Percentiles rank a stretch among this genome's conserved stretches.
Conservation (phyloP, 1,140 invertebrate species). For the Aradophagus sp. region DNA sequence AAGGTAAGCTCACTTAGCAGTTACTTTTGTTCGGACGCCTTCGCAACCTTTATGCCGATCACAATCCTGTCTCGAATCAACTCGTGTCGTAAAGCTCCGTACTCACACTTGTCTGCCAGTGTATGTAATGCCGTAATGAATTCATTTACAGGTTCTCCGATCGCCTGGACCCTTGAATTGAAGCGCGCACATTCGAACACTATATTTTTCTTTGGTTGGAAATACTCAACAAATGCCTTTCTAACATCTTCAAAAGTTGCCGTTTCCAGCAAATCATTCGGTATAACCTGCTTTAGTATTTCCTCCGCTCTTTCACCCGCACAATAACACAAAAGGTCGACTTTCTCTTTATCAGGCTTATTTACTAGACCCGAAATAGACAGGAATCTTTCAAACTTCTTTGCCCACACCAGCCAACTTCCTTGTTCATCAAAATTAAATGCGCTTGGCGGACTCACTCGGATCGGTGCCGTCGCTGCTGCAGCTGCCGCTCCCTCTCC, state of each 20-base stretch:
- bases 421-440: constrained; percentile 13
- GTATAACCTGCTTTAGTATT: constrained; percentile 21
- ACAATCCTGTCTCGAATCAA: constrained; percentile 67
- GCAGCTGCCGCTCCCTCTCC: too few relatives aligned
- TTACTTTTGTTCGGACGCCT: constrained; percentile 56
- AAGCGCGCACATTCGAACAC: constrained; percentile 64
- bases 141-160: constrained; percentile 60
- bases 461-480: too few relatives aligned
- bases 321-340: constrained; percentile 11
- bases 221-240: too few relatives aligned
- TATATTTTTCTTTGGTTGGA: too few relatives aligned
- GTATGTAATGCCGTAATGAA: constrained; percentile 65
- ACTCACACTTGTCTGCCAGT: constrained; percentile 65
- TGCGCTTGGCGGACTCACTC: not conserved
- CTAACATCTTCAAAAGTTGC: not conserved
- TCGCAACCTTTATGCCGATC: constrained; percentile 58
- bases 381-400: constrained; percentile 48
- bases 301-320: constrained; percentile 45
- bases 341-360: constrained; percentile 1
- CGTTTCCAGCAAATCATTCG: too few relatives aligned
- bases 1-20: constrained; percentile 46
- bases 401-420: constrained; percentile 50
- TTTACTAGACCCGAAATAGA: not conserved
- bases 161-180: constrained; percentile 59
- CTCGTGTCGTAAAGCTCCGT: constrained; percentile 59